These are phyloP conservation scores for Halichoeres trimaculatus DNA, from an alignment of 2,113 vertebrate species.

Conservation along the genomic window DNA sequence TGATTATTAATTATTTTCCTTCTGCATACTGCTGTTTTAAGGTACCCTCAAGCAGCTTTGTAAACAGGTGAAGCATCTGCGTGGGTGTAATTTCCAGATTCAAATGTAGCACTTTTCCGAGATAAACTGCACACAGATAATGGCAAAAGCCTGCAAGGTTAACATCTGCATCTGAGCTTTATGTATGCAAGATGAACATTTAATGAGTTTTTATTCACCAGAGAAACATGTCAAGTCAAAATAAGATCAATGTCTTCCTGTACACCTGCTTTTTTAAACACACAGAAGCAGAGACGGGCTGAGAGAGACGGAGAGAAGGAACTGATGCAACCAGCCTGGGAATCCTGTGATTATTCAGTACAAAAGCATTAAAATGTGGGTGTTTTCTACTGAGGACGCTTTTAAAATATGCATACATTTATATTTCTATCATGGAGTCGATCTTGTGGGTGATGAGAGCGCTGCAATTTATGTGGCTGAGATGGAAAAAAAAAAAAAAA, in stretches of 20 bases:
- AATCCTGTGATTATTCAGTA: constrained; percentile 21
- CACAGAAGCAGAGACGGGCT: background rate
- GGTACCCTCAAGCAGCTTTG: background rate
- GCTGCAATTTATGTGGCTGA: constrained; percentile 20
- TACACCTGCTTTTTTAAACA: constrained; percentile 34
- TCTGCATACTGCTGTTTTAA: background rate
- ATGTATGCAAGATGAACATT: constrained; percentile 4
- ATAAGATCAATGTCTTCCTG: constrained; percentile 11
- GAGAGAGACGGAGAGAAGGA: background rate
- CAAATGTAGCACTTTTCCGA: background rate
- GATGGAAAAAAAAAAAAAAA: background rate
- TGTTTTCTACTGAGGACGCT: background rate
- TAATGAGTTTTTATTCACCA: constrained; percentile 29
- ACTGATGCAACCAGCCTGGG: constrained; percentile 16
- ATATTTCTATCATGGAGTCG: constrained; percentile 55
- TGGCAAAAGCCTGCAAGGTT: background rate
- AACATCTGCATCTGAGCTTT: constrained; percentile 23
- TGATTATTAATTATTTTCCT: background rate
- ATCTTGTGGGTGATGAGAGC: constrained; percentile 29
- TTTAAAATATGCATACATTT: constrained; percentile 46
- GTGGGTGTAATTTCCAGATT: background rate
- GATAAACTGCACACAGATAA: background rate
- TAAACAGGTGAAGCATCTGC: background rate
- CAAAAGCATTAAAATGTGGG: constrained; percentile 25
- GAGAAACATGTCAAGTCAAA: constrained; percentile 15